Evolutionary conservation across 2,113 vertebrate genomes (phyloP).

Genomic region (Stomatorhinus ivindoensis): DNA sequence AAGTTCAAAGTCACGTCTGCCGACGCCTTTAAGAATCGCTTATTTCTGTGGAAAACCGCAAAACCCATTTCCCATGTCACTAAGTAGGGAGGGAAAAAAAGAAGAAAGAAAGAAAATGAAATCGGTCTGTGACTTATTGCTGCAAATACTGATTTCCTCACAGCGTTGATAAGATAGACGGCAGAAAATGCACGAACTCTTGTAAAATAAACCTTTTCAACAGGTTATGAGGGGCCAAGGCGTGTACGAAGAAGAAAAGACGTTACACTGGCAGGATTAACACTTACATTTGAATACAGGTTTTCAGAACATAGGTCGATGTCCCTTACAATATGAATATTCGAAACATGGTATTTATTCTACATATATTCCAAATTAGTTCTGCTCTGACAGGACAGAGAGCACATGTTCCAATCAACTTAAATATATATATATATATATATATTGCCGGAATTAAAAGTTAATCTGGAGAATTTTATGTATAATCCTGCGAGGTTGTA

Average conservation of each 20-base stretch:
- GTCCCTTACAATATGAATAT: background rate
- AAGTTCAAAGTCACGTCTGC: conserved; percentile 97
- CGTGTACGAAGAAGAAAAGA: background rate
- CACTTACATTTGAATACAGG: background rate
- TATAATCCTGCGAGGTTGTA: background rate
- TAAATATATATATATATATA: too few species aligned
- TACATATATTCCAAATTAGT: background rate
- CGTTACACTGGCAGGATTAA: background rate
- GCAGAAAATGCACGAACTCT: background rate
- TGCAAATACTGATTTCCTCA: conserved; percentile 42
- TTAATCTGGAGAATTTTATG: background rate
- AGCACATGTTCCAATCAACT: background rate
- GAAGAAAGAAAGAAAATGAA: conserved; percentile 39
- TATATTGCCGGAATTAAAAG: background rate
- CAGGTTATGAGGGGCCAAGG: conserved; percentile 55
- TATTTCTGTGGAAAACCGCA: conserved; percentile 73
- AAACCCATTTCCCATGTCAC: conserved; percentile 55
- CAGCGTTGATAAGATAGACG: background rate
- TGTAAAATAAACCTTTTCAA: conserved; percentile 57
- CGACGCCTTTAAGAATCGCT: conserved; percentile 75
- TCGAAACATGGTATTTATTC: background rate
- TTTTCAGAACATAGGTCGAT: background rate
- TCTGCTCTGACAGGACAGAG: background rate
- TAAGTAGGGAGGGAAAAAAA: conserved; percentile 45
- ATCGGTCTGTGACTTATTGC: conserved; percentile 48